Conservation (phyloP, 2,888 invertebrate genomes). For the Apantesis nais region DNA sequence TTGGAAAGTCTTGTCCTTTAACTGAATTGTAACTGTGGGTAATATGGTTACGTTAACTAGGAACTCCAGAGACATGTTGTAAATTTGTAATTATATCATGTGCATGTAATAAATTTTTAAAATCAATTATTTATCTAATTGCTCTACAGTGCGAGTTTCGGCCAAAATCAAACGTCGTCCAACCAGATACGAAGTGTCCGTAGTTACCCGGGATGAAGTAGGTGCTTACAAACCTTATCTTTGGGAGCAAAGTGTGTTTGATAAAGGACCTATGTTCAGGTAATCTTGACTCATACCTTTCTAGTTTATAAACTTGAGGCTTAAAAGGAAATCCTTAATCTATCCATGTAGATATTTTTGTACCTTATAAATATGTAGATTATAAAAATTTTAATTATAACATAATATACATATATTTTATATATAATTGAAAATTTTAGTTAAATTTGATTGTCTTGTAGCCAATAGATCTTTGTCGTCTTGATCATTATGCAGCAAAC, state of each 20-base stretch:
- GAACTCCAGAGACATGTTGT: neutral
- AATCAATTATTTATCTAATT: constrained; percentile 23
- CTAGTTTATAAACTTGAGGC: constrained; percentile 13
- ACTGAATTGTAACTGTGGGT: neutral
- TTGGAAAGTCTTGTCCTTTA: neutral
- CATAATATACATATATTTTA: too few relatives aligned
- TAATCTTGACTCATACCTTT: constrained; percentile 49
- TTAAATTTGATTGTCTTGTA: constrained; percentile 29
- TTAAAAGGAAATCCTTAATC: too few relatives aligned
- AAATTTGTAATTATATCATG: neutral
- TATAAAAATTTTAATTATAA: too few relatives aligned
- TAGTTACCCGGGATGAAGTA: constrained; percentile 97
- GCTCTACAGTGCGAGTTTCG: constrained; percentile 91
- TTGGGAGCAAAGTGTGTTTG: constrained; percentile 97
- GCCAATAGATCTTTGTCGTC: too few relatives aligned
- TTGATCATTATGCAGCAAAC: too few relatives aligned
- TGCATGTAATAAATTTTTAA: constrained; percentile 1
- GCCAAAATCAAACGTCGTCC: constrained; percentile 94
- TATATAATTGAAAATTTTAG: constrained; percentile 14
- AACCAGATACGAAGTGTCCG: constrained; percentile 95
- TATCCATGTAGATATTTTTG: too few relatives aligned
- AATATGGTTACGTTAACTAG: constrained; percentile 2
- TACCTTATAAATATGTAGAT: too few relatives aligned
- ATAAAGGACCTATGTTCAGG: constrained; percentile 97
- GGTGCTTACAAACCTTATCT: constrained; percentile 98